These are phyloP conservation scores for Heliconius ismenius DNA, from an alignment of 2,888 invertebrate genomes.

Conservation along the genomic window DNA sequence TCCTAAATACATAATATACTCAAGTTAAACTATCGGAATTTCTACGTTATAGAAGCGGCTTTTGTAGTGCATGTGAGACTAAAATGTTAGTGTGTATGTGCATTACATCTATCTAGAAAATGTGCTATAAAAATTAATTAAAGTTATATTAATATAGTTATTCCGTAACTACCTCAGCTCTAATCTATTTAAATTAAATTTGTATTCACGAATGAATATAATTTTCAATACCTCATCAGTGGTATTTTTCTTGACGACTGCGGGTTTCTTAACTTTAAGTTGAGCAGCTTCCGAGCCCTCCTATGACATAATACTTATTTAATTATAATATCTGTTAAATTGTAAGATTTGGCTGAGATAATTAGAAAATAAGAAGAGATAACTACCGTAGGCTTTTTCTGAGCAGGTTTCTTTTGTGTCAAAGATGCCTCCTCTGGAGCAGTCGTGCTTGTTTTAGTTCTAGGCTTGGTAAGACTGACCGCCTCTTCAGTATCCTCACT, in stretches of 20 bases:
- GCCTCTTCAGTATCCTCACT: conserved; percentile 78
- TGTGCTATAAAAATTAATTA: conserved; percentile 34
- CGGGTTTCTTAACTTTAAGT: conserved; percentile 77
- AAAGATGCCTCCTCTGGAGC: conserved; percentile 78
- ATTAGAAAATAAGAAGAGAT: conserved; percentile 54
- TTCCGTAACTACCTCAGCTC: conserved; percentile 68
- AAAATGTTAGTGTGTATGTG: conserved; percentile 61
- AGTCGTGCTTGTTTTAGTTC: conserved; percentile 77
- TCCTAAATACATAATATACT: conserved; percentile 69
- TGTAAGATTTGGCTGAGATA: conserved; percentile 60
- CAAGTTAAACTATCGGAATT: conserved; percentile 56
- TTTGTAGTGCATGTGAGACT: conserved; percentile 54
- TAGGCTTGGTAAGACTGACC: conserved; percentile 74
- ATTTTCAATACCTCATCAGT: conserved; percentile 65
- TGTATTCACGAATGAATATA: neutral
- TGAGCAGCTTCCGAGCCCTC: conserved; percentile 75
- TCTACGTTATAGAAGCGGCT: conserved; percentile 57
- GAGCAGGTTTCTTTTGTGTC: conserved; percentile 77
- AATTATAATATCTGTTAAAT: neutral
- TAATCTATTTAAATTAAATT: conserved; percentile 10
- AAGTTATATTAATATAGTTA: conserved; percentile 12
- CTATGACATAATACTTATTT: conserved; percentile 54
- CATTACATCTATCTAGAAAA: conserved; percentile 40
- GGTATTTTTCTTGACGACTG: conserved; percentile 69
- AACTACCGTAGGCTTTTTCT: conserved; percentile 78